Percentiles rank a stretch among this genome's conserved stretches.
Evolutionary conservation across 2,797 vertebrate genomes (phyloP).

Genomic region (Notamacropus eugenii): DNA sequence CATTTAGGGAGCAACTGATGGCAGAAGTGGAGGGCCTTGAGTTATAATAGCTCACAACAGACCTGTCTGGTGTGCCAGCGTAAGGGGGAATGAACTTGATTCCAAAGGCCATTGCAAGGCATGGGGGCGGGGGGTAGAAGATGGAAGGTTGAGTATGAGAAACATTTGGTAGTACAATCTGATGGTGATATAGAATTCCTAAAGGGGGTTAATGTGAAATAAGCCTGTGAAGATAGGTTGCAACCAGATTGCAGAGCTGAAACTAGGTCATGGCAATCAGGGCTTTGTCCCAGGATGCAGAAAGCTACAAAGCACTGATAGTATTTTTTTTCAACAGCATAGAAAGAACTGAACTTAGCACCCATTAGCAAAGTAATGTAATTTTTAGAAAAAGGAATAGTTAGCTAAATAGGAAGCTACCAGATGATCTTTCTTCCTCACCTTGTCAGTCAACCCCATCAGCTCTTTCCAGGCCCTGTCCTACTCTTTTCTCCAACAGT

Average conservation of each 20-base stretch:
- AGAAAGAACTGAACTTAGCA: background rate
- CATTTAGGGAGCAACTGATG: background rate
- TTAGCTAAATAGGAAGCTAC: background rate
- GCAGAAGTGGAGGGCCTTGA: background rate
- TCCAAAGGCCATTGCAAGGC: background rate
- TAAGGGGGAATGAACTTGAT: background rate
- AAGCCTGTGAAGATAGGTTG: background rate
- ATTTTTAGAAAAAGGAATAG: background rate
- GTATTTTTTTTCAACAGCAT: background rate
- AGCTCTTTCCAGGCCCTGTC: no score
- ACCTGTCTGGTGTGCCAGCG: background rate
- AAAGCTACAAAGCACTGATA: background rate
- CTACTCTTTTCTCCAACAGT: no score
- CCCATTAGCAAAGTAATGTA: background rate
- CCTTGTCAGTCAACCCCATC: no score
- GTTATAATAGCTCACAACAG: background rate
- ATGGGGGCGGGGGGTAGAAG: background rate
- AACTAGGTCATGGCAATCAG: background rate
- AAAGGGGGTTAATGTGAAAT: background rate
- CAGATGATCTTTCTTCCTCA: no score
- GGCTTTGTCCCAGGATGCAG: background rate
- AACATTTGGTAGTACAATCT: background rate
- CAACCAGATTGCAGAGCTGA: background rate
- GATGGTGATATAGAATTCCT: background rate
- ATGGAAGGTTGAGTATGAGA: background rate